phyloP scores from a whole-genome alignment of 2,113 vertebrate genomes.

The Lethenteron reissneri region DNA sequence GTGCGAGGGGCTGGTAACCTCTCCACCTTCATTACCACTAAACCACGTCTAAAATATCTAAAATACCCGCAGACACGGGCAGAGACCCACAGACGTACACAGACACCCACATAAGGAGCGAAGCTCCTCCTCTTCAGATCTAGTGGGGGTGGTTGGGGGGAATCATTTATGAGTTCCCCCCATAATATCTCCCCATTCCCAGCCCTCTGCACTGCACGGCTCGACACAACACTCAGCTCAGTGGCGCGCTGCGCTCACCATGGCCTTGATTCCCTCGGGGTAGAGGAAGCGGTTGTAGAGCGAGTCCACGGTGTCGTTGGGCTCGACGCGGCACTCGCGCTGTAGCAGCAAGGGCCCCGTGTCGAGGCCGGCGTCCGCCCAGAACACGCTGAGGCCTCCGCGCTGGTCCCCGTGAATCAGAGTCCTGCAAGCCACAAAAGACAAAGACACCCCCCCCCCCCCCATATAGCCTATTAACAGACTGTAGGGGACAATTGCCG shows the following conservation, averaged over 20 bases:
- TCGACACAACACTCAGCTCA: no score
- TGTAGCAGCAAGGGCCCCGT: slow-evolving; percentile 85
- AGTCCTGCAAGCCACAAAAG: slow-evolving; percentile 36
- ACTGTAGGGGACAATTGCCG: no score
- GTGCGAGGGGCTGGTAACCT: no score
- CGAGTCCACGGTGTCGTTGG: slow-evolving; percentile 66
- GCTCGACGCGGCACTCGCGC: slow-evolving; percentile 44
- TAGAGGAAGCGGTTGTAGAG: slow-evolving; percentile 87
- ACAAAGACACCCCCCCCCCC: neutral
- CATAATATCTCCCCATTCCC: no score
- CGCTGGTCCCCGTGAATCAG: slow-evolving; percentile 83
- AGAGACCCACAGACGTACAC: neutral
- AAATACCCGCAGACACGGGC: neutral
- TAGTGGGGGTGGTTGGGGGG: no score
- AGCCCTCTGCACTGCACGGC: no score
- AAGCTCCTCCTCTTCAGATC: no score
- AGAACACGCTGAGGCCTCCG: slow-evolving; percentile 78
- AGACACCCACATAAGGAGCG: neutral
- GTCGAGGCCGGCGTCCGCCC: slow-evolving; percentile 88
- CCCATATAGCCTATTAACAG: no score
- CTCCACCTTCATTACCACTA: no score
- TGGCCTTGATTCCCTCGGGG: slow-evolving; percentile 72
- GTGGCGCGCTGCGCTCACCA: slow-evolving; percentile 31
- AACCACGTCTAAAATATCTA: no score
- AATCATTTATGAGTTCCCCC: no score